A percentile compares a stretch with the other conserved stretches of the same genome.
Conservation (phyloP, 1,140 invertebrate genomes). For the Drosophila pseudoobscura region DNA sequence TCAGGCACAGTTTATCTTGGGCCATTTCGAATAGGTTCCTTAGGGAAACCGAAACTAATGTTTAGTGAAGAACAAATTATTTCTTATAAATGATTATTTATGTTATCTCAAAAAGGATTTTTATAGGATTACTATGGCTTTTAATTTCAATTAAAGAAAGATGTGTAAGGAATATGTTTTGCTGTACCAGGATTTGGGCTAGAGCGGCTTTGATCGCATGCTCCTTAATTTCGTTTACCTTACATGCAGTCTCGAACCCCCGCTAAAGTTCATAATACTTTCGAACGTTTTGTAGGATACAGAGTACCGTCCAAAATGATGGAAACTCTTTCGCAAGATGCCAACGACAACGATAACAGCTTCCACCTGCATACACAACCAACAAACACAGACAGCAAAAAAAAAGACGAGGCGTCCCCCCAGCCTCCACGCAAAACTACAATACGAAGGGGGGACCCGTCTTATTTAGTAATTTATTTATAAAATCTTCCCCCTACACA, state of each 20-base stretch:
- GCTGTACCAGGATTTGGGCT: too few relatives aligned
- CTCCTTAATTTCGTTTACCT: too few relatives aligned
- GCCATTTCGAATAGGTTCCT: too few relatives aligned
- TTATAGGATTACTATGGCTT: too few relatives aligned
- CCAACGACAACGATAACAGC: conserved; percentile 57
- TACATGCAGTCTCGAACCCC: not conserved
- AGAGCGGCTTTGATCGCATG: too few relatives aligned
- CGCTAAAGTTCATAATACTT: not conserved
- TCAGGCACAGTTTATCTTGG: too few relatives aligned
- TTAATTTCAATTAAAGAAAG: too few relatives aligned
- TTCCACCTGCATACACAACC: conserved; percentile 67
- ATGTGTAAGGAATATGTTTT: too few relatives aligned
- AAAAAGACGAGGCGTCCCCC: conserved; percentile 39
- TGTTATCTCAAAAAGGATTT: not conserved
- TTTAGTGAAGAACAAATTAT: not conserved
- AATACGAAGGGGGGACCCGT: not conserved
- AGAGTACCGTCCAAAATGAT: conserved; percentile 18
- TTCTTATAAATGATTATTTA: not conserved
- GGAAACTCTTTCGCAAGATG: conserved; percentile 77
- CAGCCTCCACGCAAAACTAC: conserved; percentile 14
- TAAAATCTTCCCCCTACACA: conserved; percentile 70
- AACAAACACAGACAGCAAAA: conserved; percentile 4
- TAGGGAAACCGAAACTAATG: too few relatives aligned
- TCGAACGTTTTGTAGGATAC: not conserved
- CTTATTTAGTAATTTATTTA: conserved; percentile 71